Conservation (phyloP, 1,140 invertebrate genomes). For the Hypsibius dujardini region DNA sequence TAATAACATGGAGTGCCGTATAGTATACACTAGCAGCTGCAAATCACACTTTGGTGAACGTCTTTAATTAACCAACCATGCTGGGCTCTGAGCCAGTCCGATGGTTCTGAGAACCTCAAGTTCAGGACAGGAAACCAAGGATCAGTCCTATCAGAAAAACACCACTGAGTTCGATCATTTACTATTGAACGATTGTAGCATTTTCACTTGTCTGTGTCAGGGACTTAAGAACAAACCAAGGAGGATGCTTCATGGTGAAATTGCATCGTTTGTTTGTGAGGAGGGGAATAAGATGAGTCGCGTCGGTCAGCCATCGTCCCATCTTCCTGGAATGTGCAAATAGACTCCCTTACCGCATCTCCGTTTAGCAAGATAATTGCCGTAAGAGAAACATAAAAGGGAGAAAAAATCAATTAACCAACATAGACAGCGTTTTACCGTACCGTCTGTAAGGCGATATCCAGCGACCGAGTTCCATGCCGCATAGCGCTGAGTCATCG, state of each 20-base stretch:
- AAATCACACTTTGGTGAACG: not conserved
- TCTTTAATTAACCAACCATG: not conserved
- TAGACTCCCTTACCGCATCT: too few species aligned
- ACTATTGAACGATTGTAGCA: too few species aligned
- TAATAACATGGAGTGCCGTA: too few species aligned
- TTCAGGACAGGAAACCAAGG: slow-evolving; percentile 26
- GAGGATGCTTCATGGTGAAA: slow-evolving; percentile 26
- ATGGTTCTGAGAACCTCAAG: slow-evolving; percentile 24
- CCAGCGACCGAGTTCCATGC: slow-evolving; percentile 27
- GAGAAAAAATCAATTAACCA: too few species aligned
- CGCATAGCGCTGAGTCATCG: slow-evolving; percentile 24
- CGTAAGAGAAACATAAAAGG: too few species aligned
- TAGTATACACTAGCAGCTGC: too few species aligned
- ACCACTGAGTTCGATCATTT: too few species aligned
- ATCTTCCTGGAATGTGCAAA: slow-evolving; percentile 25
- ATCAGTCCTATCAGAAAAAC: too few species aligned
- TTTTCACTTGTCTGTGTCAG: too few species aligned
- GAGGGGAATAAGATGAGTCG: slow-evolving; percentile 24
- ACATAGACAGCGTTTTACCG: too few species aligned
- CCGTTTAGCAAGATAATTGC: too few species aligned
- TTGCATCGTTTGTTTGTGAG: slow-evolving; percentile 23
- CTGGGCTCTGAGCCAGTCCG: not conserved
- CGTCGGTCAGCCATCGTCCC: slow-evolving; percentile 27
- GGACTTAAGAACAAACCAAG: too few species aligned
- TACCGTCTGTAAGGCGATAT: slow-evolving; percentile 27